Conservation (phyloP, 1,140 invertebrate genomes). For the Arctopsyche grandis region DNA sequence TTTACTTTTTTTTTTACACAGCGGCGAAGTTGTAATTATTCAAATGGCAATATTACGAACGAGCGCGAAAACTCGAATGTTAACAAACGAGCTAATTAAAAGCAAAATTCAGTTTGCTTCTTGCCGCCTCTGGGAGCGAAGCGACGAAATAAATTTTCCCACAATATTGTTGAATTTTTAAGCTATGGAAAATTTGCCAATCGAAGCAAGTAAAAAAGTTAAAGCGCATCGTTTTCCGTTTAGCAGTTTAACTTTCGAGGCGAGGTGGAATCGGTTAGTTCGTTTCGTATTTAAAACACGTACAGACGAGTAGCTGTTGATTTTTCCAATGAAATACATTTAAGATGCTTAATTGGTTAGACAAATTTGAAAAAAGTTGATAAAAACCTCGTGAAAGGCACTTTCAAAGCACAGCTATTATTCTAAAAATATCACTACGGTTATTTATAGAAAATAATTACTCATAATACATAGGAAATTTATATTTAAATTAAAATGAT, state of each 20-base stretch:
- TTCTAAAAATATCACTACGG: too few relatives aligned
- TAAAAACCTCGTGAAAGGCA: not conserved
- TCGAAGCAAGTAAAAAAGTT: not conserved
- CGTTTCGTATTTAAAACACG: conserved; percentile 32
- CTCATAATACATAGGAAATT: too few relatives aligned
- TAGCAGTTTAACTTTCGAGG: not conserved
- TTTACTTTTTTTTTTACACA: not conserved
- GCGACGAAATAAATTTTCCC: too few relatives aligned
- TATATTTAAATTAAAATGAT: too few relatives aligned
- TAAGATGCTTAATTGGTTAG: conserved; percentile 1
- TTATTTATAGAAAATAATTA: too few relatives aligned
- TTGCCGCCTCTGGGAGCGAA: too few relatives aligned
- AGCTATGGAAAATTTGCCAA: too few relatives aligned
- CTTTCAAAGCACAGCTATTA: too few relatives aligned
- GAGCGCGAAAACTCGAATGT: not conserved
- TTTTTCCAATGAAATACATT: conserved; percentile 26
- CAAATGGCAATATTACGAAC: conserved; percentile 23
- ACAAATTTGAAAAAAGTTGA: not conserved
- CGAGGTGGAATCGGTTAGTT: too few relatives aligned
- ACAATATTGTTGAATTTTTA: too few relatives aligned
- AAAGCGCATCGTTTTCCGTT: not conserved
- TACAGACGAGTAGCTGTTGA: conserved; percentile 14
- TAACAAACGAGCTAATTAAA: conserved; percentile 33
- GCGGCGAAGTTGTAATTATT: conserved; percentile 24
- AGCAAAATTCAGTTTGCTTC: conserved; percentile 2